Conservation (phyloP, 2,797 vertebrate genomes). For the Xiphorhynchus erythropygius region DNA sequence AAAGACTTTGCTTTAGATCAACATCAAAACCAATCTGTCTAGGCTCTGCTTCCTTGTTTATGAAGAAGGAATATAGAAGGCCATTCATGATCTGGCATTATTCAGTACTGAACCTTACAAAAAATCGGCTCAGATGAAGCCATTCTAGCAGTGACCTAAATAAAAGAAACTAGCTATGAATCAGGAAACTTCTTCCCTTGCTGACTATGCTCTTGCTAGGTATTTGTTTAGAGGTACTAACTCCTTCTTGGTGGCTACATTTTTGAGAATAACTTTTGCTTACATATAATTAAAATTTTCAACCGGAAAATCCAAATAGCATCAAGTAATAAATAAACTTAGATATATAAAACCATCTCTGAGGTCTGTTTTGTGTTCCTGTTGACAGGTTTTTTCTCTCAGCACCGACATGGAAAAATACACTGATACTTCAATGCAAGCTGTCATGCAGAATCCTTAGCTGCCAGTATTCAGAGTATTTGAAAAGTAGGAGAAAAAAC, state of each 20-base stretch:
- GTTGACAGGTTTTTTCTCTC: conserved; percentile 49
- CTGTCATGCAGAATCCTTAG: conserved; percentile 25
- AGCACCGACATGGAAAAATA: conserved; percentile 44
- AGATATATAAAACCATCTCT: not conserved
- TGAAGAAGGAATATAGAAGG: conserved; percentile 11
- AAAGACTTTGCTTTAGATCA: conserved; percentile 29
- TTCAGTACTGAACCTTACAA: conserved; percentile 6
- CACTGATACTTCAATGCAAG: not conserved
- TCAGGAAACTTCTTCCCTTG: not conserved
- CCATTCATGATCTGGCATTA: conserved; percentile 19
- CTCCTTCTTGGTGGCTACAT: not conserved
- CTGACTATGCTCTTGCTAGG: not conserved
- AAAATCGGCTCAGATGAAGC: conserved; percentile 19
- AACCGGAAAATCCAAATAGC: conserved; percentile 31
- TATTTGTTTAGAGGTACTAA: not conserved
- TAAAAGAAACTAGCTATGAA: conserved; percentile 26
- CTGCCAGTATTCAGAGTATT: not conserved
- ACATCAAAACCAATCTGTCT: not conserved
- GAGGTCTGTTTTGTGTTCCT: conserved; percentile 28
- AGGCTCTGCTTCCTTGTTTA: not conserved
- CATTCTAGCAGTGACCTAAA: conserved; percentile 30
- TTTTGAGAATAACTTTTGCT: conserved; percentile 26
- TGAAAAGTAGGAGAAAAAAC: conserved; percentile 50
- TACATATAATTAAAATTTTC: conserved; percentile 25
- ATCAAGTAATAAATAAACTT: conserved; percentile 13